These are phyloP conservation scores for Carcinoscorpius rotundicauda DNA, from an alignment of 1,140 invertebrate species.

Conservation along the genomic window DNA sequence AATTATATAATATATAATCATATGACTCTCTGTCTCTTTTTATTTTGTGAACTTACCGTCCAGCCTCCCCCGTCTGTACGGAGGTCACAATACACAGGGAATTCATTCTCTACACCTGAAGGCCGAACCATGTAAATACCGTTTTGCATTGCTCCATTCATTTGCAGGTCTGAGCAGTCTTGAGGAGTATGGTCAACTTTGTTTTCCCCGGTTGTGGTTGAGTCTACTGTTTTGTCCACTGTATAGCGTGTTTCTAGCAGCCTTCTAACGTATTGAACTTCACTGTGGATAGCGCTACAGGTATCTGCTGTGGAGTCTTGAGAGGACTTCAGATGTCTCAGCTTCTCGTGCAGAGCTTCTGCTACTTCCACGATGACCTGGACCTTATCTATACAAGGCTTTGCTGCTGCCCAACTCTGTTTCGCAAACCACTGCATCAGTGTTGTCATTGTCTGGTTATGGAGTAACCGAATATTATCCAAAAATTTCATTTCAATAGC, in stretches of 20 bases:
- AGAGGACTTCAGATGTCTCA: constrained; percentile 11
- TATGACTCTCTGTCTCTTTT: too few relatives aligned
- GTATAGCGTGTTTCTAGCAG: too few relatives aligned
- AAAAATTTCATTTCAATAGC: constrained; percentile 6
- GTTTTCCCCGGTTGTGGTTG: background rate
- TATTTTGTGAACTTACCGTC: constrained; percentile 51
- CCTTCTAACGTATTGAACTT: constrained; percentile 13
- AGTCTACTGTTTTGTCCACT: background rate
- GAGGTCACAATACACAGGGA: constrained; percentile 60
- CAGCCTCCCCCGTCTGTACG: constrained; percentile 47
- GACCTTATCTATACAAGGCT: constrained; percentile 8
- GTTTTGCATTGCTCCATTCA: constrained; percentile 9
- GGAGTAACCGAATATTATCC: background rate
- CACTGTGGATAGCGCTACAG: constrained; percentile 7
- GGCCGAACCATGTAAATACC: constrained; percentile 64
- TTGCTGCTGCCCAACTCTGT: background rate
- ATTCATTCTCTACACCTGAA: constrained; percentile 43
- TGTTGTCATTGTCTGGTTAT: constrained; percentile 11
- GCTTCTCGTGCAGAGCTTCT: constrained; percentile 5
- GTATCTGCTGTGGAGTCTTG: constrained; percentile 6
- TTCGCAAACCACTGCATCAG: constrained; percentile 9
- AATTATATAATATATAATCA: too few relatives aligned
- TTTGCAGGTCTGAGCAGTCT: constrained; percentile 16
- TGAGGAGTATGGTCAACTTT: constrained; percentile 1
- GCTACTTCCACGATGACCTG: constrained; percentile 7